phyloP scores from a whole-genome alignment of 35 echinoderm and acorn worm species.

The Apostichopus parvimensis region DNA sequence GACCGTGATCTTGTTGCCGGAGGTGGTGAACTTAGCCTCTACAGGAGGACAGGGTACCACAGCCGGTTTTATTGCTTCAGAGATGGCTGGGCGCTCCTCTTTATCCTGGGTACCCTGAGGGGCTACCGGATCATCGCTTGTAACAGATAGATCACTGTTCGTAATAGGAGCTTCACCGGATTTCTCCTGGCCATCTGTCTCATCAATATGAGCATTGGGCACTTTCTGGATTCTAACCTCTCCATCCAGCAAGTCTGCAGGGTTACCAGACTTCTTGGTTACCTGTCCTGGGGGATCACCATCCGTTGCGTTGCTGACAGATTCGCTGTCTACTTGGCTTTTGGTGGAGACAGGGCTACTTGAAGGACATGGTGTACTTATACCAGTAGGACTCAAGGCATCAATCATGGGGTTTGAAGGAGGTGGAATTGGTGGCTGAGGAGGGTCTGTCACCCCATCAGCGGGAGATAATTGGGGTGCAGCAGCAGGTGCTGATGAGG shows the following conservation, averaged over 20 bases:
- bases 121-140: not conserved
- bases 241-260: conserved; percentile 66
- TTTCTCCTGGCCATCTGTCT: conserved; percentile 24
- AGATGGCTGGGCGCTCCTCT: not conserved
- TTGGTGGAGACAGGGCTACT: conserved; percentile 15
- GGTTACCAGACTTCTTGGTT: not conserved
- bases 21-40: not conserved
- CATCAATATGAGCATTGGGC: conserved; percentile 77
- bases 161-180: not conserved
- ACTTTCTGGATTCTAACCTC: conserved; percentile 92
- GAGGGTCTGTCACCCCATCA: not conserved
- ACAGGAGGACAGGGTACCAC: not conserved
- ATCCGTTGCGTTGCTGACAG: conserved; percentile 4
- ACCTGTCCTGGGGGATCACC: not conserved
- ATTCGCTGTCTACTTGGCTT: conserved; percentile 10
- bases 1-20: conserved; percentile 46
- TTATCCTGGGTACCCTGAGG: not conserved
- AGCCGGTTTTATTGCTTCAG: not conserved
- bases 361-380: conserved; percentile 21
- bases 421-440: conserved; percentile 45
- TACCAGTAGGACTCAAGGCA: conserved; percentile 45
- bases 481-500: not conserved
- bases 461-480: not conserved
- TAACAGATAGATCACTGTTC: not conserved
- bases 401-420: conserved; percentile 52